Evolutionary conservation across 2,888 invertebrate species (phyloP).

Genomic region (Polyommatus iphigenia): DNA sequence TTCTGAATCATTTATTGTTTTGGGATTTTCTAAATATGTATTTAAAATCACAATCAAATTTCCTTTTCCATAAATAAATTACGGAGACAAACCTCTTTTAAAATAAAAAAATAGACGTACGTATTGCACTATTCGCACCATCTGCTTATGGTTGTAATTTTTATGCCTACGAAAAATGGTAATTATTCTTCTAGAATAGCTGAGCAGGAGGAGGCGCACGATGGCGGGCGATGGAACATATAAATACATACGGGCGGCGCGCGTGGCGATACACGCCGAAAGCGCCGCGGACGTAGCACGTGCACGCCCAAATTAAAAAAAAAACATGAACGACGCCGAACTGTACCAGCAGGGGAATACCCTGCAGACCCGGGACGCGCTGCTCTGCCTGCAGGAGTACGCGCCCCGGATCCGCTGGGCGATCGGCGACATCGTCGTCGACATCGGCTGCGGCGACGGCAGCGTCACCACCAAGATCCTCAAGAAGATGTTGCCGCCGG

Average conservation of each 20-base stretch:
- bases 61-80: not conserved
- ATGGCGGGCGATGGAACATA: conserved; percentile 56
- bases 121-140: not conserved
- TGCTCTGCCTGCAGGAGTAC: conserved; percentile 83
- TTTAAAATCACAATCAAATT: too few relatives aligned
- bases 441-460: conserved; percentile 88
- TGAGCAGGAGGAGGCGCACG: conserved; percentile 41
- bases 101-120: too few relatives aligned
- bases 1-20: too few relatives aligned
- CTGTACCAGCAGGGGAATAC: conserved; percentile 84
- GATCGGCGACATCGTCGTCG: conserved; percentile 74
- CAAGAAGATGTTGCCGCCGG: conserved; percentile 80
- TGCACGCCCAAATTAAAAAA: conserved; percentile 38
- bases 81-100: not conserved
- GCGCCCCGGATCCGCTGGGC: conserved; percentile 80
- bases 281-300: conserved; percentile 55
- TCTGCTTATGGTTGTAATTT: not conserved
- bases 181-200: conserved; percentile 17
- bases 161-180: not conserved
- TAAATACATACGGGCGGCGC: conserved; percentile 64
- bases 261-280: conserved; percentile 60
- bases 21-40: too few relatives aligned
- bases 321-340: conserved; percentile 80
- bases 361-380: conserved; percentile 82
- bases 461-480: conserved; percentile 82